These are phyloP conservation scores for Ptilodon capucinus DNA, from an alignment of 2,888 invertebrate species.

Conservation along the genomic window DNA sequence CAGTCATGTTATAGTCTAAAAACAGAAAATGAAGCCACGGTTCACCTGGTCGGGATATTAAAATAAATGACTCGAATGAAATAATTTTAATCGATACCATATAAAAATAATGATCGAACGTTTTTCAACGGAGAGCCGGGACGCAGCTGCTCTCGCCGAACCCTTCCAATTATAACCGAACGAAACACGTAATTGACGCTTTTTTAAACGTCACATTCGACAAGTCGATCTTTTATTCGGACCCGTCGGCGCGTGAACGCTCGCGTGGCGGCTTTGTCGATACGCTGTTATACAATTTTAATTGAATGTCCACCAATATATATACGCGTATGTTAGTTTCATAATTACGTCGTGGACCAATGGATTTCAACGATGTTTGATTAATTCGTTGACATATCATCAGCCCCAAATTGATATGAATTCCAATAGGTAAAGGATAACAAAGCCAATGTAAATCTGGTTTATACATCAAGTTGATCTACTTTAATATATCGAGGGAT, in stretches of 20 bases:
- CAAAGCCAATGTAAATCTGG: no score
- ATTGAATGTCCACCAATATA: neutral
- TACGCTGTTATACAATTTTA: constrained; percentile 1
- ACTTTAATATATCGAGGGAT: no score
- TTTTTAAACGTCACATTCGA: constrained; percentile 21
- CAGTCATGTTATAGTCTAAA: no score
- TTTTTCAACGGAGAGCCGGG: constrained; percentile 13
- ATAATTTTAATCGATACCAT: constrained; percentile 16
- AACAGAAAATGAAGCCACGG: no score
- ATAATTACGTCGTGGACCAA: neutral
- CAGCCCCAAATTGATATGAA: no score
- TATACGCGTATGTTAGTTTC: neutral
- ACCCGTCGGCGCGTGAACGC: constrained; percentile 5
- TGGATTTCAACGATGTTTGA: neutral
- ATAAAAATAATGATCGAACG: constrained; percentile 17
- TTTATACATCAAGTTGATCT: no score
- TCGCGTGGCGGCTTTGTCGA: constrained; percentile 14
- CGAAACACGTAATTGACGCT: constrained; percentile 24
- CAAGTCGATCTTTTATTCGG: constrained; percentile 15
- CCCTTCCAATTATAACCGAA: constrained; percentile 23
- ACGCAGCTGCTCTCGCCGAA: constrained; percentile 23
- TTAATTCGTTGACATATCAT: no score
- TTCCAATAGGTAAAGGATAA: no score
- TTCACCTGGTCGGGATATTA: neutral
- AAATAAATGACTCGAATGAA: constrained; percentile 6